Conservation (phyloP, 1,140 invertebrate species). For the Nylanderia fulva region DNA sequence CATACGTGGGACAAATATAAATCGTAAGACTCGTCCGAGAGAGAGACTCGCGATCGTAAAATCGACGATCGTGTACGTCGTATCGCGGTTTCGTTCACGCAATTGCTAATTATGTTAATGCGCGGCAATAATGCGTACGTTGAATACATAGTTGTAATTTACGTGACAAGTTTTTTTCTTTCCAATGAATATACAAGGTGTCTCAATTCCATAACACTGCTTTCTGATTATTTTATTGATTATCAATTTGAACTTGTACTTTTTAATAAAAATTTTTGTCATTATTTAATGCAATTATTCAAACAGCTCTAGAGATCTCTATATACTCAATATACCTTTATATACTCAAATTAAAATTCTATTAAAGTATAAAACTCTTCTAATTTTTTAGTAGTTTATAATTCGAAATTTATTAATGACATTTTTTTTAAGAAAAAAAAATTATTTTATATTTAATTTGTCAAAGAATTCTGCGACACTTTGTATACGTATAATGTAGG, state of each 20-base stretch:
- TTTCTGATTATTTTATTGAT: background rate
- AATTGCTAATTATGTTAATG: conserved; percentile 45
- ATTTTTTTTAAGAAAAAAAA: background rate
- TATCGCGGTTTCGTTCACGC: background rate
- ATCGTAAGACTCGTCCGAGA: background rate
- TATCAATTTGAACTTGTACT: background rate
- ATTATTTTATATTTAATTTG: background rate
- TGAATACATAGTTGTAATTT: conserved; percentile 19
- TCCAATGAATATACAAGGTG: background rate
- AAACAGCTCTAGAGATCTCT: background rate
- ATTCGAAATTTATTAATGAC: background rate
- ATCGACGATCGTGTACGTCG: background rate
- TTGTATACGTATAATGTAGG: background rate
- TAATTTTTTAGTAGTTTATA: background rate
- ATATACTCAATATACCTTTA: too few species aligned
- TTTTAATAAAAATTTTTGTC: background rate
- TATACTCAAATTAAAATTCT: background rate
- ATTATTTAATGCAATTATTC: background rate
- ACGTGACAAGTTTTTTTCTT: conserved; percentile 21
- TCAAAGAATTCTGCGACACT: conserved; percentile 23
- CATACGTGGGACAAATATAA: conserved; percentile 34
- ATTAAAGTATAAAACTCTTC: background rate
- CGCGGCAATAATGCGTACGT: background rate
- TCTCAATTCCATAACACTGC: background rate
- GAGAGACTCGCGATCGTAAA: conserved; percentile 12